A percentile compares a stretch with the other conserved stretches of the same genome.
Evolutionary conservation across 2,888 invertebrate genomes (phyloP).

Genomic region (Empis livida): DNA sequence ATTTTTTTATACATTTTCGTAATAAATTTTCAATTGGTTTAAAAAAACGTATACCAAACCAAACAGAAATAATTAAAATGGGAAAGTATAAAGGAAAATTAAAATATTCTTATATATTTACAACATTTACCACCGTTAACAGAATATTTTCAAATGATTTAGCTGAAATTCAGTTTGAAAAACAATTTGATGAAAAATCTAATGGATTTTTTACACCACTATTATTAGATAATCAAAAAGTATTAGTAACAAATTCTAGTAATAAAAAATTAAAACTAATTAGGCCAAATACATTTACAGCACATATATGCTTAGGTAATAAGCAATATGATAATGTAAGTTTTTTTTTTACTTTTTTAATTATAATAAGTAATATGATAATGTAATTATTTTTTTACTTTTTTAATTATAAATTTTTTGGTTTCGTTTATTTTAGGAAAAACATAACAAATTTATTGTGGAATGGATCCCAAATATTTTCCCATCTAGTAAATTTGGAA

Average conservation of each 20-base stretch:
- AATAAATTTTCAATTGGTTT: conserved; percentile 52
- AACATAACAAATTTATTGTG: conserved; percentile 44
- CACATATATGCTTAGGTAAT: conserved; percentile 21
- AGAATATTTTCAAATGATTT: conserved; percentile 50
- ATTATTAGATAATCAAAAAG: not conserved
- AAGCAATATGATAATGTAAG: conserved; percentile 13
- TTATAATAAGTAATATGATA: conserved; percentile 9
- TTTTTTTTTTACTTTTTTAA: no score
- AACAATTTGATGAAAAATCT: conserved; percentile 48
- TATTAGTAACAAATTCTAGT: not conserved
- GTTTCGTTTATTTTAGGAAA: not conserved
- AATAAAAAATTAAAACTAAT: conserved; percentile 19
- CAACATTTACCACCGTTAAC: conserved; percentile 54
- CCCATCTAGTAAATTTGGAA: conserved; percentile 54
- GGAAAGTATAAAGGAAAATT: conserved; percentile 53
- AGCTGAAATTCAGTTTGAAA: conserved; percentile 31
- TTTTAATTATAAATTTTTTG: not conserved
- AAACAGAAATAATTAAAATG: conserved; percentile 46
- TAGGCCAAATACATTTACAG: conserved; percentile 22
- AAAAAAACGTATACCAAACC: conserved; percentile 52
- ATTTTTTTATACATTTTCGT: conserved; percentile 58
- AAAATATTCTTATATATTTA: conserved; percentile 60
- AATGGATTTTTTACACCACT: conserved; percentile 31
- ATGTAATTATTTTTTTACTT: conserved; percentile 11
- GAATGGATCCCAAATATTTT: conserved; percentile 67